phyloP scores from a whole-genome alignment of 2,113 vertebrate species.

The Tapirus terrestris region DNA sequence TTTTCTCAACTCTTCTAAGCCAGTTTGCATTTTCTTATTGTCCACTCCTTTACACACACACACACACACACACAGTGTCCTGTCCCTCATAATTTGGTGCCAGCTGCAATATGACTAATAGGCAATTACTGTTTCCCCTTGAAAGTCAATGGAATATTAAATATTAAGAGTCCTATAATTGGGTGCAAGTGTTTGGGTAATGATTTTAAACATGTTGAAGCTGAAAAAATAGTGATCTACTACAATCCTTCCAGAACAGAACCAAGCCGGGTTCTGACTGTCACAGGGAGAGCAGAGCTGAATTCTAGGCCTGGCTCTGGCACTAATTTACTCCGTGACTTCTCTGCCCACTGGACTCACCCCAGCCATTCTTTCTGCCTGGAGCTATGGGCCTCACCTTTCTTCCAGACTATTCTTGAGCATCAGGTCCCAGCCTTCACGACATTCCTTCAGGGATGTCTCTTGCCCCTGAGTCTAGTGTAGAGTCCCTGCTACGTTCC shows the following conservation, averaged over 20 bases:
- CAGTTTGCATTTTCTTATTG: not conserved
- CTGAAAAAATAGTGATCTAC: not conserved
- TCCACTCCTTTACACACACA: not conserved
- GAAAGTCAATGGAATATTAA: conserved; percentile 34
- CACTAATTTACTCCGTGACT: not conserved
- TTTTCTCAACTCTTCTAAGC: not conserved
- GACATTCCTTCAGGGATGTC: not conserved
- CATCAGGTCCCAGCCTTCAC: not conserved
- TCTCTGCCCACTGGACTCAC: not conserved
- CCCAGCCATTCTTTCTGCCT: not conserved
- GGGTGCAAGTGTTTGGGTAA: not conserved
- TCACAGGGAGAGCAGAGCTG: not conserved
- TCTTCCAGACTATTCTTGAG: not conserved
- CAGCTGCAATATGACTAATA: conserved; percentile 28
- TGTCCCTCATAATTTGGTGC: not conserved
- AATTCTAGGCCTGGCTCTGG: not conserved
- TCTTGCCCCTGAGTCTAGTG: not conserved
- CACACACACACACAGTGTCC: not conserved
- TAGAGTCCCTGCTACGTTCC: not conserved
- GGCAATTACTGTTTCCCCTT: not conserved
- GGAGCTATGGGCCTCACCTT: not conserved
- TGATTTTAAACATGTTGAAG: not conserved
- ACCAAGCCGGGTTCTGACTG: not conserved
- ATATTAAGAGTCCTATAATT: conserved; percentile 10
- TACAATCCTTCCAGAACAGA: not conserved